Percentiles rank a stretch among this genome's conserved stretches.
Evolutionary conservation across 2,113 vertebrate genomes (phyloP).

Genomic region (Stegostoma tigrinum): DNA sequence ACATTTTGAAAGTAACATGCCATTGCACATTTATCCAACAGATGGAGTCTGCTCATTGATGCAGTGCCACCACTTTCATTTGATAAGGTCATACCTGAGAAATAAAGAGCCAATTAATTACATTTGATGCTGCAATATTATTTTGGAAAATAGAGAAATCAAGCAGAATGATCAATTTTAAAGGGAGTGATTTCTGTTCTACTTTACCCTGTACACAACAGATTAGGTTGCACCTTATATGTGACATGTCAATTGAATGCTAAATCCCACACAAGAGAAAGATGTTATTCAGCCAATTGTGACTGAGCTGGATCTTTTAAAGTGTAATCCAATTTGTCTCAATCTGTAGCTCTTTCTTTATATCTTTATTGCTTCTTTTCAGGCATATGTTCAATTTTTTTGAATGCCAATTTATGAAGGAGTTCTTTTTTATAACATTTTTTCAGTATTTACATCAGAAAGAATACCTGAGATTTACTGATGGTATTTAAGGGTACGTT

Average conservation of each 20-base stretch:
- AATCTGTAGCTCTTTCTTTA: neutral
- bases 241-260: neutral
- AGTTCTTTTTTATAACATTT: neutral
- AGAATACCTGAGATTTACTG: neutral
- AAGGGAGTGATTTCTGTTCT: neutral
- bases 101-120: neutral
- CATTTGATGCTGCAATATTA: neutral
- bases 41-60: neutral
- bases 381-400: neutral
- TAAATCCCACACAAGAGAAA: neutral
- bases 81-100: neutral
- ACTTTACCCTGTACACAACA: neutral
- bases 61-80: neutral
- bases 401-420: neutral
- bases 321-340: too few relatives aligned
- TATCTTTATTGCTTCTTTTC: neutral
- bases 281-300: neutral
- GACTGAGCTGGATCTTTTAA: neutral
- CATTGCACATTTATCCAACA: conserved; percentile 33
- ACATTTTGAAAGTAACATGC: neutral
- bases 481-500: neutral
- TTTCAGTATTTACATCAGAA: neutral
- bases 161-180: neutral
- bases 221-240: neutral
- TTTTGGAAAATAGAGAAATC: neutral